Evolutionary conservation across 2,888 invertebrate genomes (phyloP).

Genomic region (Craniophora ligustri): DNA sequence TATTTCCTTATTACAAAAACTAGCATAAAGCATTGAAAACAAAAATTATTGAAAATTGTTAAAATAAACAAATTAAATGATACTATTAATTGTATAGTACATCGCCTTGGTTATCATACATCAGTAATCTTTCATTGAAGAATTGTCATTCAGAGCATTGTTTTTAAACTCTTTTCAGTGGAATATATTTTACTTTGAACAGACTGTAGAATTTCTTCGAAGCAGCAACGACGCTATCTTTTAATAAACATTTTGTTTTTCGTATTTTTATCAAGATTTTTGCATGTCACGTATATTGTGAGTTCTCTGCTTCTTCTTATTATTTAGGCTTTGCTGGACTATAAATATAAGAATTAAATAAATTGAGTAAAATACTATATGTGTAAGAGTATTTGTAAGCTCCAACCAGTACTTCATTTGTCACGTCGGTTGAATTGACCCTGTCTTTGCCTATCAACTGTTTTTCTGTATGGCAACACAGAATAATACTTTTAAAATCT

Average conservation of each 20-base stretch:
- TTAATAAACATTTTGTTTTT: slow-evolving; percentile 40
- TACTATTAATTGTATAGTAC: too few species aligned
- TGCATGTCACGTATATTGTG: slow-evolving; percentile 63
- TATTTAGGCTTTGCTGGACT: slow-evolving; percentile 83
- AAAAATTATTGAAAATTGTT: too few species aligned
- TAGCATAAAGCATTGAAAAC: background rate
- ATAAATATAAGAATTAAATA: slow-evolving; percentile 46
- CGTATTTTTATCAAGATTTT: slow-evolving; percentile 50
- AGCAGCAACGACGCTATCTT: slow-evolving; percentile 49
- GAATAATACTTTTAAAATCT: slow-evolving; percentile 46
- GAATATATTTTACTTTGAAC: slow-evolving; percentile 53
- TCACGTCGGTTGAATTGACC: slow-evolving; percentile 78
- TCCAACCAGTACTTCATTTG: slow-evolving; percentile 61
- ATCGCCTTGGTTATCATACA: too few species aligned
- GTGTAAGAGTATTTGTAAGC: slow-evolving; percentile 41
- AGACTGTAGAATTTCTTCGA: slow-evolving; percentile 58
- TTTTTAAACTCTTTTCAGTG: slow-evolving; percentile 39
- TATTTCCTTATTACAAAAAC: background rate
- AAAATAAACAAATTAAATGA: too few species aligned
- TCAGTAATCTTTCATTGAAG: background rate
- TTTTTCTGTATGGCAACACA: slow-evolving; percentile 63
- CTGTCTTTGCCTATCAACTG: slow-evolving; percentile 61
- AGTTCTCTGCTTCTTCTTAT: slow-evolving; percentile 81
- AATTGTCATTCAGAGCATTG: background rate
- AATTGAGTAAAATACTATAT: slow-evolving; percentile 41